Evolutionary conservation across 2,888 invertebrate genomes (phyloP).

Genomic region (Panzeria rudis): DNA sequence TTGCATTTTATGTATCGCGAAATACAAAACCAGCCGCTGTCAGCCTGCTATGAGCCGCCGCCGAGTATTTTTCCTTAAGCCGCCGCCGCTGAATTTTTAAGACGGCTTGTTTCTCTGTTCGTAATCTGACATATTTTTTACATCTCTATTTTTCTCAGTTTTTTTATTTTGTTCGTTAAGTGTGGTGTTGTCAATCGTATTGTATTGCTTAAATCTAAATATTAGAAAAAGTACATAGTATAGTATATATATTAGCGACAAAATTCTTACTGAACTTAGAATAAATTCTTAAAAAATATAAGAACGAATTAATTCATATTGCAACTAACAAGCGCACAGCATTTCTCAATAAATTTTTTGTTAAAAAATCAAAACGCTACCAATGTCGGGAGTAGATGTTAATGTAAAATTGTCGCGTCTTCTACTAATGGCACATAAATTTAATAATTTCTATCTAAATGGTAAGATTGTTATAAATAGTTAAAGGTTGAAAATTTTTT

Average conservation of each 20-base stretch:
- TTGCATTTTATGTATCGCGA: too few relatives aligned
- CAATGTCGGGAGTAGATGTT: constrained; percentile 82
- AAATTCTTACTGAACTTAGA: constrained; percentile 33
- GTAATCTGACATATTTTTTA: too few relatives aligned
- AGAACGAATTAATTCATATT: not conserved
- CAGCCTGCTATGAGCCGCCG: too few relatives aligned
- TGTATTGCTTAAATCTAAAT: constrained; percentile 31
- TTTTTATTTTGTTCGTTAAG: constrained; percentile 53
- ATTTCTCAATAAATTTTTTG: too few relatives aligned
- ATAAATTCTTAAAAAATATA: constrained; percentile 31
- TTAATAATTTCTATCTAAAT: constrained; percentile 94
- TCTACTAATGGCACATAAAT: constrained; percentile 92
- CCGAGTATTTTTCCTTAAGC: too few relatives aligned
- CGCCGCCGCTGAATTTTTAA: too few relatives aligned
- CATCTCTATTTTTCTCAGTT: constrained; percentile 31
- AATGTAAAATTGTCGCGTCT: constrained; percentile 86
- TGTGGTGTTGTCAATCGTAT: constrained; percentile 41
- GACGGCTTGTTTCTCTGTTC: too few relatives aligned
- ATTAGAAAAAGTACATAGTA: constrained; percentile 40
- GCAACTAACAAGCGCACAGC: constrained; percentile 42
- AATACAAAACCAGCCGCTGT: too few relatives aligned
- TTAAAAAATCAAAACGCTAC: constrained; percentile 61
- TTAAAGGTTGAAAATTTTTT: not conserved
- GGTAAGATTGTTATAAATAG: constrained; percentile 85
- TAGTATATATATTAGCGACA: constrained; percentile 52